phyloP scores from a whole-genome alignment of 2,797 vertebrate genomes.

The Selene dorsalis region DNA sequence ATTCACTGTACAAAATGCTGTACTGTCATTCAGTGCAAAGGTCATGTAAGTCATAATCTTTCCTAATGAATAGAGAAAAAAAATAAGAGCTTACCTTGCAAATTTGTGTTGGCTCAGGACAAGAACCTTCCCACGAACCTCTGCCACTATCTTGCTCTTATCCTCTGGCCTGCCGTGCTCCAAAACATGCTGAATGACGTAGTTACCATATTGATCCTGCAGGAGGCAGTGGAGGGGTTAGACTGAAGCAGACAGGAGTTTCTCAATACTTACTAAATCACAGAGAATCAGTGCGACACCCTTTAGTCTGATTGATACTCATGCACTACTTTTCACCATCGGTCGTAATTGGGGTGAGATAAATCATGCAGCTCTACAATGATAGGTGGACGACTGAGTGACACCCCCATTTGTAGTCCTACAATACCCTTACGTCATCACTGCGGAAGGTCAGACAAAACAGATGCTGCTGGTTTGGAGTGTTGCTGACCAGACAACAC shows the following conservation, averaged over 20 bases:
- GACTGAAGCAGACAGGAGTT: neutral
- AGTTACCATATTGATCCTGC: conserved; percentile 99
- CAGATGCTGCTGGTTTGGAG: conserved; percentile 71
- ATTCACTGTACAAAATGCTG: too few species aligned
- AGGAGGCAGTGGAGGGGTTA: conserved; percentile 50
- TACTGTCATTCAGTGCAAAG: too few species aligned
- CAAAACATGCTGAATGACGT: conserved; percentile 97
- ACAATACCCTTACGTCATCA: conserved; percentile 74
- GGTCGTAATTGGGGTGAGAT: conserved; percentile 55
- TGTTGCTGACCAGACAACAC: conserved; percentile 45
- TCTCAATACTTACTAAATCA: conserved; percentile 4
- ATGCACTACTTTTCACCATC: conserved; percentile 69
- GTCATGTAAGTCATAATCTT: too few species aligned
- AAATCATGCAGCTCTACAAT: conserved; percentile 73
- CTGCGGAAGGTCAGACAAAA: conserved; percentile 82
- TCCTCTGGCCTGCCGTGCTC: conserved; percentile 97
- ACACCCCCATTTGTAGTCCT: conserved; percentile 65
- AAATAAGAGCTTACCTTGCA: conserved; percentile 88
- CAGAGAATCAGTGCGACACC: conserved; percentile 25
- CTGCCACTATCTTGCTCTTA: conserved; percentile 98
- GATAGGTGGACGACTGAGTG: conserved; percentile 67
- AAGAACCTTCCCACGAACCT: conserved; percentile 96
- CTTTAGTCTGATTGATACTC: conserved; percentile 46
- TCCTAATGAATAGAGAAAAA: neutral
- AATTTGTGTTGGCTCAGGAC: conserved; percentile 98